These are phyloP conservation scores for Falco biarmicus DNA, from an alignment of 2,797 vertebrate genomes.

Conservation along the genomic window DNA sequence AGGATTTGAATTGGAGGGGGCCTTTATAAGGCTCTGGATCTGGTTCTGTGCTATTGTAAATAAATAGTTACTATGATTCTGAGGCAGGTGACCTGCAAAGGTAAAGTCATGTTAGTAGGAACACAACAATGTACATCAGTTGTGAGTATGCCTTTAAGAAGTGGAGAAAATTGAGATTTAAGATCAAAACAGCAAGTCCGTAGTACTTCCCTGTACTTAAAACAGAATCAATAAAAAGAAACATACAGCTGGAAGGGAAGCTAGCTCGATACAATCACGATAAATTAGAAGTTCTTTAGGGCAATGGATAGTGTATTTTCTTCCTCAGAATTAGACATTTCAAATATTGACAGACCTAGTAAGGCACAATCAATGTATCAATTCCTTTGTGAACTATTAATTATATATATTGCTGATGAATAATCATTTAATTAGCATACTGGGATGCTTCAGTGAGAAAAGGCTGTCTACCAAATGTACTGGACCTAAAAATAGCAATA, in stretches of 20 bases:
- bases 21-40: background rate
- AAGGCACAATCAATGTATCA: slow-evolving; percentile 46
- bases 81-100: background rate
- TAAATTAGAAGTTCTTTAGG: slow-evolving; percentile 50
- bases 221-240: slow-evolving; percentile 48
- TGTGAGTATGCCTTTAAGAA: background rate
- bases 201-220: slow-evolving; percentile 31
- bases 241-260: slow-evolving; percentile 15
- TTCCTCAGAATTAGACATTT: slow-evolving; percentile 27
- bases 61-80: background rate
- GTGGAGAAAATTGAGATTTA: background rate
- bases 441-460: slow-evolving; percentile 16
- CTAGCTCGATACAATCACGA: slow-evolving; percentile 15
- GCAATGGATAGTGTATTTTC: slow-evolving; percentile 2
- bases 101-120: slow-evolving; percentile 21
- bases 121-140: background rate
- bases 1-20: background rate
- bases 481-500: background rate
- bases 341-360: slow-evolving; percentile 40
- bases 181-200: slow-evolving; percentile 19
- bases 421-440: slow-evolving; percentile 48
- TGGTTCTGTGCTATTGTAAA: background rate
- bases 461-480: background rate
- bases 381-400: slow-evolving; percentile 48
- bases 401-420: slow-evolving; percentile 45